These are phyloP conservation scores for Pungitius pungitius DNA, from an alignment of 2,113 vertebrate species.

Conservation along the genomic window DNA sequence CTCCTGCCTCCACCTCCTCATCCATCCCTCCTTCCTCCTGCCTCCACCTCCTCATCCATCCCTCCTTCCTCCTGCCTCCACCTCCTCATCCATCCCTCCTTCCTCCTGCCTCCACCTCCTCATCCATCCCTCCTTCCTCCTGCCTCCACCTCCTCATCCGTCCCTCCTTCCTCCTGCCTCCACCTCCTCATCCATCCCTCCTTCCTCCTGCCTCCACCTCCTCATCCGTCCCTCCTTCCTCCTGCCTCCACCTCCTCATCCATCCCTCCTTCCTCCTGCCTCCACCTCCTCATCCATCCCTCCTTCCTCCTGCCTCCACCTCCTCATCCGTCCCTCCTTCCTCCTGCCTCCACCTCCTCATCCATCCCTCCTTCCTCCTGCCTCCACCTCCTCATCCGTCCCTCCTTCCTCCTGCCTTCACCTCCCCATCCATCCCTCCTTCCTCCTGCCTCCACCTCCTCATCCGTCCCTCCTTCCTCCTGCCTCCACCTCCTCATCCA, in stretches of 20 bases:
- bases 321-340: too few relatives aligned
- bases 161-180: constrained; percentile 31
- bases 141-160: constrained; percentile 36
- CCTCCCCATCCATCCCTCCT: constrained; percentile 34
- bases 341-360: constrained; percentile 31
- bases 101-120: constrained; percentile 31
- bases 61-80: constrained; percentile 34
- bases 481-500: constrained; percentile 33
- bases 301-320: constrained; percentile 31
- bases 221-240: too few relatives aligned
- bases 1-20: constrained; percentile 31
- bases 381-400: constrained; percentile 36
- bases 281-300: constrained; percentile 36
- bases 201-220: constrained; percentile 33
- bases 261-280: too few relatives aligned
- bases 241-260: constrained; percentile 30
- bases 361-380: too few relatives aligned
- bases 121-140: too few relatives aligned
- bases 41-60: constrained; percentile 36
- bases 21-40: too few relatives aligned
- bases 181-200: constrained; percentile 36
- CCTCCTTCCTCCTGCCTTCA: constrained; percentile 33
- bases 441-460: constrained; percentile 31
- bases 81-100: constrained; percentile 34
- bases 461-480: too few relatives aligned